phyloP scores from a whole-genome alignment of 2,113 vertebrate species.

The Plotosus lineatus region DNA sequence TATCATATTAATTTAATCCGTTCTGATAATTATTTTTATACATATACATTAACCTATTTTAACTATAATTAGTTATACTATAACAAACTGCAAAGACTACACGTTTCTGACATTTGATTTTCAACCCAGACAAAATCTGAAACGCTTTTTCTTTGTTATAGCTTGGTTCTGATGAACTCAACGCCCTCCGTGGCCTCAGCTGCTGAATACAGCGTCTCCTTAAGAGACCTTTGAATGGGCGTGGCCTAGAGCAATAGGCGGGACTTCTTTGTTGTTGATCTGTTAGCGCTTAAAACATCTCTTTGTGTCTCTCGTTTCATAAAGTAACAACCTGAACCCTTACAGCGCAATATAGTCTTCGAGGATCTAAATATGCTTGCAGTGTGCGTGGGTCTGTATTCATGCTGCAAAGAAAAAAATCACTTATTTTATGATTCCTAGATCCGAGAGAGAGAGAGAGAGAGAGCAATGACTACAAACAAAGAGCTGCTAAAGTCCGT shows the following conservation, averaged over 20 bases:
- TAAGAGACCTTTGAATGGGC: conserved; percentile 61
- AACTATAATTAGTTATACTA: not conserved
- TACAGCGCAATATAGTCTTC: not conserved
- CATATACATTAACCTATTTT: not conserved
- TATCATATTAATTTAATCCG: not conserved
- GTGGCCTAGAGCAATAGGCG: conserved; percentile 51
- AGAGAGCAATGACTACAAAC: conserved; percentile 51
- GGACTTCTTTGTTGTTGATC: conserved; percentile 67
- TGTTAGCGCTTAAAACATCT: conserved; percentile 52
- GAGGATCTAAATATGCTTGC: not conserved
- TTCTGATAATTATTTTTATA: not conserved
- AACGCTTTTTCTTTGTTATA: not conserved
- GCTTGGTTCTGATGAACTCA: conserved; percentile 59
- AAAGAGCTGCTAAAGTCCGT: conserved; percentile 56
- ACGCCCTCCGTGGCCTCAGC: conserved; percentile 57
- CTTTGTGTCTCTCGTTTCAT: conserved; percentile 33
- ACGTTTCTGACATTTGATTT: conserved; percentile 4
- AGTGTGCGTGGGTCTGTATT: not conserved
- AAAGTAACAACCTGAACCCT: not conserved
- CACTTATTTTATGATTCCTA: not conserved
- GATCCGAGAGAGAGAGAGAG: not conserved
- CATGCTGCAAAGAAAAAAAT: not conserved
- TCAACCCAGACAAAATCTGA: not conserved
- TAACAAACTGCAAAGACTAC: not conserved
- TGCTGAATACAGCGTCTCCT: conserved; percentile 64